Evolutionary conservation across 2,888 invertebrate genomes (phyloP).

Genomic region (Syritta pipiens): DNA sequence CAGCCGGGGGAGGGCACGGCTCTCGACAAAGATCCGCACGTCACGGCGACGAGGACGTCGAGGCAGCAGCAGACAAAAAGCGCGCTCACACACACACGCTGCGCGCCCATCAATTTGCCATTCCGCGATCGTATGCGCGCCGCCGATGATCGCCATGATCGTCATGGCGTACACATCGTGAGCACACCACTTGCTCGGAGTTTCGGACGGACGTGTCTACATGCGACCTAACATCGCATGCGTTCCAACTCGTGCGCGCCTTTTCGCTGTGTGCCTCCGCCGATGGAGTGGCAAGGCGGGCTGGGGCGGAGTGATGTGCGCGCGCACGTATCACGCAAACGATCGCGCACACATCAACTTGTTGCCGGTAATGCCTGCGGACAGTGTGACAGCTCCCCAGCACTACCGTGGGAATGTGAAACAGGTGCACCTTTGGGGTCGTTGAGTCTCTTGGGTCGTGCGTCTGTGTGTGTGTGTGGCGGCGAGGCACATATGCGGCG

Average conservation of each 20-base stretch:
- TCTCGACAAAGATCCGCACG: conserved; percentile 19
- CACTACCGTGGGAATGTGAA: conserved; percentile 69
- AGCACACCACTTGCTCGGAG: conserved; percentile 47
- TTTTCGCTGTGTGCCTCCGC: conserved; percentile 42
- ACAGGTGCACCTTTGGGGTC: conserved; percentile 69
- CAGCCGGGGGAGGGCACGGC: background rate
- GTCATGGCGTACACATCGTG: conserved; percentile 8
- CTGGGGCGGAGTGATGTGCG: conserved; percentile 10
- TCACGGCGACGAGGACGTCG: conserved; percentile 31
- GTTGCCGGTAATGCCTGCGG: conserved; percentile 63
- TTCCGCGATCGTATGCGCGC: conserved; percentile 42
- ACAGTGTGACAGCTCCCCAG: conserved; percentile 65
- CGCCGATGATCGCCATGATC: conserved; percentile 42
- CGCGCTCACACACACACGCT: conserved; percentile 14
- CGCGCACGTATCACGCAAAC: conserved; percentile 62
- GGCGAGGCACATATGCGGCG: conserved; percentile 1
- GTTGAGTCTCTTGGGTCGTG: conserved; percentile 54
- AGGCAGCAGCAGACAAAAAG: conserved; percentile 1
- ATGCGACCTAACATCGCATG: conserved; percentile 69
- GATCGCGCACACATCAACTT: conserved; percentile 67
- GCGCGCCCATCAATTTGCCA: conserved; percentile 59
- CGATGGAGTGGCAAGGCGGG: background rate
- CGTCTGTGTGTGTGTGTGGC: background rate
- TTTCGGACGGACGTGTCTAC: conserved; percentile 59
- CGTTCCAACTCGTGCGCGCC: conserved; percentile 71